Conservation (phyloP, 2,888 invertebrate genomes). For the Ophion ellenae region DNA sequence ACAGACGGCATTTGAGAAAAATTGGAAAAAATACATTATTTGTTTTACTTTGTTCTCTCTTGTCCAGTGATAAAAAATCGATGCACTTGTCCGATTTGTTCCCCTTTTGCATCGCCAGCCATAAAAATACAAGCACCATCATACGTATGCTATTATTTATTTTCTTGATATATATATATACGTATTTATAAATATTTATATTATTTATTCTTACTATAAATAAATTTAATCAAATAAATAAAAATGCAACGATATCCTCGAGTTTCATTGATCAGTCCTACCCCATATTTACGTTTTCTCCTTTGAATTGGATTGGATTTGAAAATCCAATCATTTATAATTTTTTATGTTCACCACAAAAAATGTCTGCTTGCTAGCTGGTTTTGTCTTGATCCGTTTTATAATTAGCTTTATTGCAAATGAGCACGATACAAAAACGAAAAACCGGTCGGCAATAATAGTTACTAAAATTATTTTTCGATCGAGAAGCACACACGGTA, state of each 20-base stretch:
- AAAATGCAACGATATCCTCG: slow-evolving; percentile 37
- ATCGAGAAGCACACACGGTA: too few relatives aligned
- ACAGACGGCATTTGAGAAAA: background rate
- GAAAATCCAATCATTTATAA: background rate
- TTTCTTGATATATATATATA: slow-evolving; percentile 28
- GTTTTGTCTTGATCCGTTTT: background rate
- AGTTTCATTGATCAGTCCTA: background rate
- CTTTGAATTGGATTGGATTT: too few relatives aligned
- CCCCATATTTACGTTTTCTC: background rate
- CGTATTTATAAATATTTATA: slow-evolving; percentile 71
- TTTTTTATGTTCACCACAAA: background rate
- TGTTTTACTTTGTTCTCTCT: background rate
- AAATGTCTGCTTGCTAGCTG: background rate
- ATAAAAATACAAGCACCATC: slow-evolving; percentile 28
- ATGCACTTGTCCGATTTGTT: slow-evolving; percentile 5
- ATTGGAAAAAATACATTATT: background rate
- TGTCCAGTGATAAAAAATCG: background rate
- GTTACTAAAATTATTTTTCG: too few relatives aligned
- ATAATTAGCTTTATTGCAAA: background rate
- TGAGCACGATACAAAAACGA: too few relatives aligned
- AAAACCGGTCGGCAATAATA: too few relatives aligned
- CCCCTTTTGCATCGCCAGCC: slow-evolving; percentile 15
- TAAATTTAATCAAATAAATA: slow-evolving; percentile 60
- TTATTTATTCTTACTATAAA: slow-evolving; percentile 77
- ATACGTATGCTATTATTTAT: slow-evolving; percentile 46